Evolutionary conservation across 2,113 vertebrate genomes (phyloP), one percentile per base, ranked within the genome.

Genomic region (Oryzias melastigma): DNA sequence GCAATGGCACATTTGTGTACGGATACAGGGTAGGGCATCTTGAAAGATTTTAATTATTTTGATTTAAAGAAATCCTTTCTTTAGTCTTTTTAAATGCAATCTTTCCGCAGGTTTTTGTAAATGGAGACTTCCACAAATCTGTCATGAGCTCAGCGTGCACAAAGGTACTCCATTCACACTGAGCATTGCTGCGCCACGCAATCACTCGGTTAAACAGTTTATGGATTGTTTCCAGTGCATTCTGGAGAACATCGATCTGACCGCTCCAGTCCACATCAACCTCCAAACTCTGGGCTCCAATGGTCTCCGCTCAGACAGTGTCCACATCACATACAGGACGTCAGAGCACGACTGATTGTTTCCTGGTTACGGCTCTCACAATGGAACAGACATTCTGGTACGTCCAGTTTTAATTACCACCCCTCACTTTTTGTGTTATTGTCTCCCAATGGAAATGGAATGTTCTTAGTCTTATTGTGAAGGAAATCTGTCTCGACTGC

Each of bases 1-100:
- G 89, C 47, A 91, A 81, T 14, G 79, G 81, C 63, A 86, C 72
- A 7, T 90, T 85, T 66, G 77, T 86, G 70, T 83, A 87, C 19
- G 89, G 91, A 64, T 90, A 88, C 58, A 85, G 88, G 86, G 91
- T 92, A 84, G 7, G 81, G 45, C 0, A 24, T 25, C 14, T 2
- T 12, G 16, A n/a, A n/a, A n/a, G n/a, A n/a, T n/a, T n/a, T 42
- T 5, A 3, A 10, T 14, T 55, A 8, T 16, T 29, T 60, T 51
- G 18, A 17, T 14, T 8, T 17, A 18, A 3, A 3, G 17, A 22
- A 25, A 42, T 40, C 5, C 17, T 17, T 12, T 50, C 8, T 40
- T 18, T 19, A 16, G 41, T 60, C 4, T 44, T 14, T 27, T 46
- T 53, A 10, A 42, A 22, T 41, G 13, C 19, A 24, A 22, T 45